A percentile compares a stretch with the other conserved stretches of the same genome.
phyloP scores from a whole-genome alignment of 2,888 invertebrate species.

The Amphimallon solstitiale region DNA sequence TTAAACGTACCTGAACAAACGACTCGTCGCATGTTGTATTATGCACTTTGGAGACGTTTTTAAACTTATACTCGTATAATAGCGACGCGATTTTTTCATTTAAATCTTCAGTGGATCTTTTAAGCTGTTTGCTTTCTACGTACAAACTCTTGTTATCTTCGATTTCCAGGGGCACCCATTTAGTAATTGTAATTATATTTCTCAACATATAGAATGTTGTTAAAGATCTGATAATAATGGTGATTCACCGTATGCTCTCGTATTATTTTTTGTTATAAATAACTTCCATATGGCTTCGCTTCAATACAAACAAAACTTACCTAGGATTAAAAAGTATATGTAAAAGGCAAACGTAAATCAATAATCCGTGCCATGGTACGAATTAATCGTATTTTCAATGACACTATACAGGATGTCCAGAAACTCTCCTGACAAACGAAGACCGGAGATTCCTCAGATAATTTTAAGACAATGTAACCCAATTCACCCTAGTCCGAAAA shows the following conservation, averaged over 20 bases:
- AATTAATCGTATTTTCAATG: too few relatives aligned
- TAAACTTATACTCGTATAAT: constrained; percentile 64
- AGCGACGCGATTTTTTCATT: constrained; percentile 60
- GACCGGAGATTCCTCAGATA: too few relatives aligned
- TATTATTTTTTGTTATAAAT: too few relatives aligned
- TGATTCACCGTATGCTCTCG: too few relatives aligned
- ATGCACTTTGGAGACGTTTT: constrained; percentile 47
- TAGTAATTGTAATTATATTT: constrained; percentile 59
- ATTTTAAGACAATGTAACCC: too few relatives aligned
- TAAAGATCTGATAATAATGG: too few relatives aligned
- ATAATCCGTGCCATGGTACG: constrained; percentile 14
- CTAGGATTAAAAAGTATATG: background rate
- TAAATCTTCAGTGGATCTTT: constrained; percentile 61
- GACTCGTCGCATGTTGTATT: constrained; percentile 46
- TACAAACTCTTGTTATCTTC: constrained; percentile 66
- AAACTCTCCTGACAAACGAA: too few relatives aligned
- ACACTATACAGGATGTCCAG: too few relatives aligned
- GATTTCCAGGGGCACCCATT: constrained; percentile 69
- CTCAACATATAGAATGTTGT: constrained; percentile 59
- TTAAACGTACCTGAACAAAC: constrained; percentile 34
- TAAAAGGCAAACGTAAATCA: constrained; percentile 6
- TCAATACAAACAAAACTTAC: constrained; percentile 27
- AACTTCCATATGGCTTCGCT: background rate
- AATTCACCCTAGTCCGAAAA: too few relatives aligned
- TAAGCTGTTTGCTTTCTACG: constrained; percentile 66